A percentile compares a stretch with the other conserved stretches of the same genome.
phyloP scores from a whole-genome alignment of 2,113 vertebrate species.

The Chrysemys picta region DNA sequence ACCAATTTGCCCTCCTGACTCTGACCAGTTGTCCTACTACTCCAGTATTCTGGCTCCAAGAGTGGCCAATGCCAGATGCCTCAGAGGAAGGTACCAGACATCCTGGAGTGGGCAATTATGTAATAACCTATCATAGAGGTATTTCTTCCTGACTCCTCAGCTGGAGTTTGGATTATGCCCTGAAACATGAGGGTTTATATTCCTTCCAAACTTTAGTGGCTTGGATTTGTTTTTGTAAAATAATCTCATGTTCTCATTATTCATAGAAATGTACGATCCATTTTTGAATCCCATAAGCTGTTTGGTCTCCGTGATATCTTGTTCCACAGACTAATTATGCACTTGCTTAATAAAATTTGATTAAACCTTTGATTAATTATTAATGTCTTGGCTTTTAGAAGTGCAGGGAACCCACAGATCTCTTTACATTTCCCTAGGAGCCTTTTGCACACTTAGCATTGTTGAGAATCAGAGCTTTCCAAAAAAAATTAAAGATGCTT shows the following conservation, averaged over 20 bases:
- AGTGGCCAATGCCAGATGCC: background rate
- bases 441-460: background rate
- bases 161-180: constrained; percentile 9
- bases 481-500: background rate
- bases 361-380: background rate
- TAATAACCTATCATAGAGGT: background rate
- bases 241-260: background rate
- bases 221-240: constrained; percentile 32
- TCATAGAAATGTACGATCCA: background rate
- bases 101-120: background rate
- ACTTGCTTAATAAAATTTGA: background rate
- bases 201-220: constrained; percentile 3
- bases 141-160: background rate
- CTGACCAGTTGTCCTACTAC: background rate
- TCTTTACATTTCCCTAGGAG: background rate
- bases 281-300: background rate
- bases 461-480: background rate
- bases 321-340: background rate
- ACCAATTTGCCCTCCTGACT: accelerated
- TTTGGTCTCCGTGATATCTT: background rate
- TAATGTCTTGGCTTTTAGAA: background rate
- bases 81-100: background rate
- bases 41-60: background rate
- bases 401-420: background rate
- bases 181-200: background rate